Evolutionary conservation across 1,140 invertebrate species (phyloP), one percentile per base, ranked within the genome.

Genomic region (Leptinotarsa defecta): DNA sequence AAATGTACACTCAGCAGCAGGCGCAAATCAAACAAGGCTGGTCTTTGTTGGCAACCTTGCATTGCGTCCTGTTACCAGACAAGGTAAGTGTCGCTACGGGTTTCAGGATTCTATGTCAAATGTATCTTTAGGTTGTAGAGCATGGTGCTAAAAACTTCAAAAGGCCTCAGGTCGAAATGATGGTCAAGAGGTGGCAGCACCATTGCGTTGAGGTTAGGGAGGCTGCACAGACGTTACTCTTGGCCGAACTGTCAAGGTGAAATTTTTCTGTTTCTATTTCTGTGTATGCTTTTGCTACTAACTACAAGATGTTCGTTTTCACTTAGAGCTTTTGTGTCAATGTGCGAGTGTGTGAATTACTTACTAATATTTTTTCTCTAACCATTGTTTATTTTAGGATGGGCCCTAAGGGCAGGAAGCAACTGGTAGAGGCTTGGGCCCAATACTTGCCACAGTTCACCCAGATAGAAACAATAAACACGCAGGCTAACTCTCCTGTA

Each of bases 181-280:
- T 99, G 88, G 98, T 97, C 13, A 91, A 96, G 27, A 89, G 96
- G 64, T 99, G 98, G 98, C 98, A 99, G 86, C 98, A 99, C 88
- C 94, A 98, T 77, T 99, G 98, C 86, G 89, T 99, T 8, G 98
- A 99, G 88, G 96, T 97, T 65, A 87, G 98, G 13, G 96, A 99
- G 87, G 98, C 98, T 0, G 95, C 97, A 0, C 98, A 99, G 85
- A 97, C 98, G 24, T 88, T 99, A 2, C 86, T 99, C 0, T 87
- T 99, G 6, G 96, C 97, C 8, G 98, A 99, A 87, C 87, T 99
- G 1, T 92, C 93, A 63, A 89, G 95, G 92, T 86, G 61, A 67
- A n/a, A 24, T 22, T 34, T 69, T 19, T 5, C 17, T 20, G 17
- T 62, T 62, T 6, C 61, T 62, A 8, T 62, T n/a, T 62, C 61